These are phyloP conservation scores for Enteromius argenteus DNA, from an alignment of 2,797 vertebrate species.

Conservation along the genomic window DNA sequence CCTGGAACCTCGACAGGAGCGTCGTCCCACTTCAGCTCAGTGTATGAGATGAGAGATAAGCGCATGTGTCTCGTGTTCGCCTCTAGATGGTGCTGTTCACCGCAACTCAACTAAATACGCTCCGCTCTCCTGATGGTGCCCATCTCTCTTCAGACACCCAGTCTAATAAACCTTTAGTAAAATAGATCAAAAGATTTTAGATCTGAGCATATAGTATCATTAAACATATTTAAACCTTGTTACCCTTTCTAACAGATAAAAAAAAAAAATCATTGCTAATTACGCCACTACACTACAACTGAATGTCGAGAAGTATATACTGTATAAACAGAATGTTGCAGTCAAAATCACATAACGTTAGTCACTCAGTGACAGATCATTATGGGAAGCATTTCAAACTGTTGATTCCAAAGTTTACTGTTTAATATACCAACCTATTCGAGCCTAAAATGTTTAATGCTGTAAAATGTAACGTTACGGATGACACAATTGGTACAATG, in stretches of 20 bases:
- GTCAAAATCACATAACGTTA: neutral
- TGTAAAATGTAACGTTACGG: neutral
- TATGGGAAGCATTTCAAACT: neutral
- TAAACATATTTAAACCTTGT: neutral
- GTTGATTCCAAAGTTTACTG: neutral
- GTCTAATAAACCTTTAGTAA: conserved; percentile 9
- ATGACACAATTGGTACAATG: neutral
- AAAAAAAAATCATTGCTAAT: neutral
- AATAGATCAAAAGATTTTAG: neutral
- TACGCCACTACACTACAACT: neutral
- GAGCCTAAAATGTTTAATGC: neutral
- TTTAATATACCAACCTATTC: neutral
- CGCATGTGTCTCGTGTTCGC: conserved; percentile 50
- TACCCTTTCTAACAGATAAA: neutral
- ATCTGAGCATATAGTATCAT: neutral
- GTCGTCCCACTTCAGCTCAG: conserved; percentile 19
- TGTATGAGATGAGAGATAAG: conserved; percentile 23
- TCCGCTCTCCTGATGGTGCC: neutral
- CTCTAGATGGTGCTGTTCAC: conserved; percentile 97
- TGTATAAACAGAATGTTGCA: neutral
- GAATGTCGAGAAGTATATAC: neutral
- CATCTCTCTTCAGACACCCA: conserved; percentile 1
- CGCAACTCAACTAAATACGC: conserved; percentile 66
- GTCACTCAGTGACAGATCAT: neutral
- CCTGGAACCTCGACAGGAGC: neutral